Evolutionary conservation across 2,797 vertebrate genomes (phyloP), one percentile per base, ranked within the genome.

Genomic region (Anguilla pacifica): DNA sequence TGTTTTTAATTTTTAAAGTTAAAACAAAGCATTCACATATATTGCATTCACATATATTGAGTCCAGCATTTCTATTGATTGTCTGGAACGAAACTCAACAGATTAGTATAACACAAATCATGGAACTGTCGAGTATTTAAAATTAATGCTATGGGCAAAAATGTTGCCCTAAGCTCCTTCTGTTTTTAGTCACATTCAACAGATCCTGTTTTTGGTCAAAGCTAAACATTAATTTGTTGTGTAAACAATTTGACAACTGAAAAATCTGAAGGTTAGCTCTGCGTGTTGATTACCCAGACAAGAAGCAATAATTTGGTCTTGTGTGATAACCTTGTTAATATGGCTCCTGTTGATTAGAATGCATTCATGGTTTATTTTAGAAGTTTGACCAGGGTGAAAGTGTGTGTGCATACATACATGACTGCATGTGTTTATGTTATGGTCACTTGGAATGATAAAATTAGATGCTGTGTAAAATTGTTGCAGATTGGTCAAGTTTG

Each of bases 231-330:
- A 43, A 77, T 77, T 77, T 77, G 74, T 77, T 19, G 35, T 19
- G 74, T 43, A 39, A 77, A 35, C 35, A 77, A 9, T 77, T 77
- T 19, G 35, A 43, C 15, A 77, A 46, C 31, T 43, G 35, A 77
- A 77, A 35, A 77, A 43, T 11, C 70, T 35, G 31, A 74, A 74
- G 70, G 70, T 74, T 74, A 74, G 7, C 70, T 31, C 31, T 39
- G 70, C 31, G 70, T 77, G 74, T 77, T 74, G 70, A 77, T 77
- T 77, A 77, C 74, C 74, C 15, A 17, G 74, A 43, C 74, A 77
- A 77, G 35, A 77, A 35, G 35, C 31, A 77, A 77, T 15, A 17
- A 15, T 43, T 77, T 39, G 17, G 35, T 77, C 4, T 43, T 43
- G 19, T 77, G 35, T 77, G 74, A 39, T 77, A n/a, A 4, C 6